These are phyloP conservation scores for Isichthys henryi DNA, from an alignment of 2,113 vertebrate species.

Conservation along the genomic window DNA sequence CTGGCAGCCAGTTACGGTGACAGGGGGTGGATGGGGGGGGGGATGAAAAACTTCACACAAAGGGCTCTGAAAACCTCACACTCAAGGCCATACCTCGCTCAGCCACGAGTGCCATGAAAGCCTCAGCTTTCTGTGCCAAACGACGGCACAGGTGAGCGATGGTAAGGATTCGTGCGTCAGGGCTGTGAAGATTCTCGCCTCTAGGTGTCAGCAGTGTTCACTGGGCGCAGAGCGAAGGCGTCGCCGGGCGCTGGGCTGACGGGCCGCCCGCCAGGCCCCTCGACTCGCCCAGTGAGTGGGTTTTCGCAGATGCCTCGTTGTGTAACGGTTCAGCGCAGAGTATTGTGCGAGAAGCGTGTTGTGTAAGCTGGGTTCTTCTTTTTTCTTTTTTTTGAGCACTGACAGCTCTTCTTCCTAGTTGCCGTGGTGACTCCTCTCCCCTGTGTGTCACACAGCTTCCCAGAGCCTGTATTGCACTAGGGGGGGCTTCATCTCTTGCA, in stretches of 20 bases:
- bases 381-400: constrained; percentile 24
- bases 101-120: not conserved
- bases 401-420: constrained; percentile 57
- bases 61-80: not conserved
- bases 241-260: not conserved
- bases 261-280: not conserved
- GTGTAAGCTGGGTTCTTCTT: not conserved
- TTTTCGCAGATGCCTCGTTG: constrained; percentile 1
- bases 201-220: constrained; percentile 63
- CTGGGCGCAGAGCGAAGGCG: not conserved
- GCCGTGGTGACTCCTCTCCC: constrained; percentile 62
- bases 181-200: constrained; percentile 33
- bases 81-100: not conserved
- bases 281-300: not conserved
- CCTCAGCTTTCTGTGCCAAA: not conserved
- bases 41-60: not conserved
- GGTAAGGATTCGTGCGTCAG: not conserved
- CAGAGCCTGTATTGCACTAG: constrained; percentile 13
- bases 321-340: constrained; percentile 8
- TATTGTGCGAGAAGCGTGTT: constrained; percentile 26
- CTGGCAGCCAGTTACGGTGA: not conserved
- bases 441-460: constrained; percentile 42
- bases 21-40: not conserved
- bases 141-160: not conserved
- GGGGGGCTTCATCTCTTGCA: constrained; percentile 10